Conservation (phyloP, 2,888 invertebrate genomes). For the Euzophera pinguis region DNA sequence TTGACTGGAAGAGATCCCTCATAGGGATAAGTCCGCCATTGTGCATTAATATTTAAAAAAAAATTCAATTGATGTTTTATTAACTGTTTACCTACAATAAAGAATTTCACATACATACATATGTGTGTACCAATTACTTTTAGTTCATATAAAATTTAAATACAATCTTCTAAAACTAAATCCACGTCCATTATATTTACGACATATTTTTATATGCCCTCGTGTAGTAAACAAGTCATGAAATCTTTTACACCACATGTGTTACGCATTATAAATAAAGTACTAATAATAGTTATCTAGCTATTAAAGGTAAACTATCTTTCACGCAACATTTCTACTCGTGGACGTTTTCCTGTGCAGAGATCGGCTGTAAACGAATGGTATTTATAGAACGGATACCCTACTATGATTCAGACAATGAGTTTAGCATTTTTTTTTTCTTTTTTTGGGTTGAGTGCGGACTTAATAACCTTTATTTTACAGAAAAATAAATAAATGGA, state of each 20-base stretch:
- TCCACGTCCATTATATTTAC: neutral
- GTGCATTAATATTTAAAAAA: too few relatives aligned
- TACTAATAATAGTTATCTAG: conserved; percentile 24
- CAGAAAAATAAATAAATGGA: too few relatives aligned
- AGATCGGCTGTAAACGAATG: conserved; percentile 25
- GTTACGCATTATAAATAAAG: conserved; percentile 20
- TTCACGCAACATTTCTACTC: conserved; percentile 46
- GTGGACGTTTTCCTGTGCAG: conserved; percentile 52
- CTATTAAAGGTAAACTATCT: conserved; percentile 43
- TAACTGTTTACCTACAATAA: too few relatives aligned
- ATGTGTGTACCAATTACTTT: too few relatives aligned
- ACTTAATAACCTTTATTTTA: too few relatives aligned
- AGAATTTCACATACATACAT: too few relatives aligned
- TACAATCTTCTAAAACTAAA: neutral
- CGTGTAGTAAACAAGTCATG: neutral
- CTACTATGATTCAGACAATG: conserved; percentile 21
- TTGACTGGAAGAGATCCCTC: too few relatives aligned
- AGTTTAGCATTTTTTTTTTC: too few relatives aligned
- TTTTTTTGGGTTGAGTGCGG: too few relatives aligned
- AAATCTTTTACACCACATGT: conserved; percentile 6
- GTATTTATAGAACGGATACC: conserved; percentile 37
- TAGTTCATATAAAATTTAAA: too few relatives aligned
- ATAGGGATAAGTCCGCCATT: too few relatives aligned
- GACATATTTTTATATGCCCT: neutral
- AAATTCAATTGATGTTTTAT: too few relatives aligned